Conservation (phyloP, 2,888 invertebrate genomes). For the Eupithecia inturbata region DNA sequence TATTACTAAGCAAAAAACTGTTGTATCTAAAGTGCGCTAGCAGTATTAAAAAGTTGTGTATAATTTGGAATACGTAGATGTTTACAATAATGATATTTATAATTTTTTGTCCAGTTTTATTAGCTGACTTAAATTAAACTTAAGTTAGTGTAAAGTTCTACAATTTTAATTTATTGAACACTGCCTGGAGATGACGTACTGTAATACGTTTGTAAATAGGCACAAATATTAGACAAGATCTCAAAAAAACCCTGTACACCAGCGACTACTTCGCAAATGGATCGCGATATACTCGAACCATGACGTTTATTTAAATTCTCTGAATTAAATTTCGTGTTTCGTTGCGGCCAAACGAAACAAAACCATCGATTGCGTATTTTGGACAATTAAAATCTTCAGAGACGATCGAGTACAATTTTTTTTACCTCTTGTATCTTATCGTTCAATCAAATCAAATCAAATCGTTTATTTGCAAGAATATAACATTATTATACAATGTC, state of each 20-base stretch:
- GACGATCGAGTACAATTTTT: too few relatives aligned
- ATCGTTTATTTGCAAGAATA: too few relatives aligned
- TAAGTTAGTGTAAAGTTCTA: background rate
- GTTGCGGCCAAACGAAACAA: too few relatives aligned
- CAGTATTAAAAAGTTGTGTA: slow-evolving; percentile 7
- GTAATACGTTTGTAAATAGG: background rate
- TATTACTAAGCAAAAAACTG: slow-evolving; percentile 21
- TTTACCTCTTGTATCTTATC: too few relatives aligned
- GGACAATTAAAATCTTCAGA: too few relatives aligned
- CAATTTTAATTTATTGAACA: background rate
- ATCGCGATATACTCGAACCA: background rate
- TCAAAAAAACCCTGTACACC: background rate
- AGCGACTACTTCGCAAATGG: background rate
- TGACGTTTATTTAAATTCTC: too few relatives aligned
- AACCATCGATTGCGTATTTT: too few relatives aligned
- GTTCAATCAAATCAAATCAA: too few relatives aligned
- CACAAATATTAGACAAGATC: background rate
- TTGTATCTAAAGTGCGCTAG: slow-evolving; percentile 3
- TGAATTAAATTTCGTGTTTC: too few relatives aligned
- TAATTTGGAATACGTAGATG: background rate
- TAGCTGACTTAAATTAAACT: background rate
- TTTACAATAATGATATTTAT: background rate
- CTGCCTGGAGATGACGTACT: background rate
- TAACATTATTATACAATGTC: too few relatives aligned
- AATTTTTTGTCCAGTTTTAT: background rate